These are phyloP conservation scores for Alethe diademata DNA, from an alignment of 2,113 vertebrate species.

Conservation along the genomic window DNA sequence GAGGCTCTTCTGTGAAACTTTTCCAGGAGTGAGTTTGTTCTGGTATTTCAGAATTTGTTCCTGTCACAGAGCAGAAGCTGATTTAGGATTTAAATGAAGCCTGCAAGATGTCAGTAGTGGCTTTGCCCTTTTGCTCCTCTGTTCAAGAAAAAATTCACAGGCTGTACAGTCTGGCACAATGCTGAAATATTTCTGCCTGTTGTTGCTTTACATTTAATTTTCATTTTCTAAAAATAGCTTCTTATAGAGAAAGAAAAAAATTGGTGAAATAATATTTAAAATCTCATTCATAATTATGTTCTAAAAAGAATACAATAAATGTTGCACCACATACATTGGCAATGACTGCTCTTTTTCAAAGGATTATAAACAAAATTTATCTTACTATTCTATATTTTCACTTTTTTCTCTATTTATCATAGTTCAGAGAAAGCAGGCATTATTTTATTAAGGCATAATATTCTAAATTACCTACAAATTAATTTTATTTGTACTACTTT, in stretches of 20 bases:
- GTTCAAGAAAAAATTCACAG: neutral
- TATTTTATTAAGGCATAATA: neutral
- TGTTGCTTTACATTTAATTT: neutral
- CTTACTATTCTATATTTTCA: neutral
- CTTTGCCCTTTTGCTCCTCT: neutral
- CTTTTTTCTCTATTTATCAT: neutral
- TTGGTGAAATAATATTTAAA: neutral
- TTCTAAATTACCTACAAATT: neutral
- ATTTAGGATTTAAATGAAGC: neutral
- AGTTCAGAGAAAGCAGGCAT: neutral
- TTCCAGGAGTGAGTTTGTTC: constrained; percentile 1
- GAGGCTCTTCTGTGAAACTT: neutral
- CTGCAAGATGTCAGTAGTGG: neutral
- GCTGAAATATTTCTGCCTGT: neutral
- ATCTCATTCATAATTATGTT: neutral
- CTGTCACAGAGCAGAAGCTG: neutral
- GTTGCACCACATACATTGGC: neutral
- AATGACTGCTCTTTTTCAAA: neutral
- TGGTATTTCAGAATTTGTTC: constrained; percentile 4
- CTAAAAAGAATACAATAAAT: neutral
- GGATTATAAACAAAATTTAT: neutral
- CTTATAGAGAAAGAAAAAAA: neutral
- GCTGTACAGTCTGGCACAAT: neutral
- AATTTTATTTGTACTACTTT: neutral
- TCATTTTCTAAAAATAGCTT: neutral